Conservation (phyloP, 2,797 vertebrate genomes). For the Bucorvus abyssinicus region DNA sequence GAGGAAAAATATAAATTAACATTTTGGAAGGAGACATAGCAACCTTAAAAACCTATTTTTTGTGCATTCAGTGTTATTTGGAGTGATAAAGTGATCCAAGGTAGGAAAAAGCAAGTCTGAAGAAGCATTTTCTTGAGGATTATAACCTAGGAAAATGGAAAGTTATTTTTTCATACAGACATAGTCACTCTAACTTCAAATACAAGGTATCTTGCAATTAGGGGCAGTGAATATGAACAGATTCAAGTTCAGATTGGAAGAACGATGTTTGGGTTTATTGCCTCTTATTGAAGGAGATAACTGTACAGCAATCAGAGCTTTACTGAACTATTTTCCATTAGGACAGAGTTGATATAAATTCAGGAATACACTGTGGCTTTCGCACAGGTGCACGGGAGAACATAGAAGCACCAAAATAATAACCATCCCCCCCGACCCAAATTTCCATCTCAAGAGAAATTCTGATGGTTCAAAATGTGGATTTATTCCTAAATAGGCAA, state of each 20-base stretch:
- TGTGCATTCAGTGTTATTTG: neutral
- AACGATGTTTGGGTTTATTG: neutral
- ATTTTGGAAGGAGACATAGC: neutral
- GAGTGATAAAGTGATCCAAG: neutral
- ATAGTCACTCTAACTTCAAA: neutral
- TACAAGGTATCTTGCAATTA: neutral
- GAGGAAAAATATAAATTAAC: neutral
- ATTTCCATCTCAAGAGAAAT: neutral
- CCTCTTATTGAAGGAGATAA: neutral
- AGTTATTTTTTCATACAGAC: neutral
- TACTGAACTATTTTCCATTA: neutral
- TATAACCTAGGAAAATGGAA: neutral
- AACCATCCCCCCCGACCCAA: accelerated
- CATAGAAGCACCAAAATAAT: neutral
- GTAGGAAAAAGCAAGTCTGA: neutral
- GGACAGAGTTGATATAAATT: neutral
- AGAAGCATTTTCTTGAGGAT: neutral
- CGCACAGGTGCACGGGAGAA: neutral
- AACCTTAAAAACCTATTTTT: neutral
- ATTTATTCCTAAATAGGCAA: neutral
- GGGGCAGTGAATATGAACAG: neutral
- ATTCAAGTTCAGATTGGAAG: neutral
- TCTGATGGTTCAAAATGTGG: neutral
- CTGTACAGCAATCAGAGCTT: neutral
- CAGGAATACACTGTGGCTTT: neutral